Percentiles rank a stretch among this genome's conserved stretches.
These are phyloP conservation scores for Anomalospiza imberbis DNA, from an alignment of 2,797 vertebrate species.

Conservation along the genomic window DNA sequence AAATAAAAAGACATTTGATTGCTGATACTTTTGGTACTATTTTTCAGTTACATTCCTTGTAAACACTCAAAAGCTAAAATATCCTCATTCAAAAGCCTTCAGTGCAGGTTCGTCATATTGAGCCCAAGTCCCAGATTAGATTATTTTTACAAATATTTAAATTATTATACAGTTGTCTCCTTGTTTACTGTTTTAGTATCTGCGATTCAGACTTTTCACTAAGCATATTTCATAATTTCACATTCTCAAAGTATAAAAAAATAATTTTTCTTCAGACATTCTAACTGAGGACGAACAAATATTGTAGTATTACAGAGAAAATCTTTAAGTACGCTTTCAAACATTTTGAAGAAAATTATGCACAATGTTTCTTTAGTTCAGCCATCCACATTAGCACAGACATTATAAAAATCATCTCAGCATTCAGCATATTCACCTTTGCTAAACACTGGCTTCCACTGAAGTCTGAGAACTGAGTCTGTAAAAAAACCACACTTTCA, in stretches of 20 bases:
- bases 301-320: background rate
- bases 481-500: background rate
- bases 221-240: background rate
- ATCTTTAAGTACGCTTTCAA: background rate
- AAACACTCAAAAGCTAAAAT: background rate
- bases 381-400: background rate
- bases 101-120: background rate
- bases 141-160: background rate
- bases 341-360: background rate
- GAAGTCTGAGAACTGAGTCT: background rate
- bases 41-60: background rate
- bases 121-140: background rate
- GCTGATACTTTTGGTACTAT: background rate
- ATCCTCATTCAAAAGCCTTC: background rate
- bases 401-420: background rate
- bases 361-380: background rate
- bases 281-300: background rate
- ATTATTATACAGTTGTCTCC: no score
- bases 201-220: accelerated
- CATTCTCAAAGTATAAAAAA: no score
- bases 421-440: background rate
- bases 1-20: background rate
- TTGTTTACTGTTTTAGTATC: no score
- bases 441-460: background rate
- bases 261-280: background rate